Conservation (phyloP, 1,140 invertebrate species). For the Drosophila lini region DNA sequence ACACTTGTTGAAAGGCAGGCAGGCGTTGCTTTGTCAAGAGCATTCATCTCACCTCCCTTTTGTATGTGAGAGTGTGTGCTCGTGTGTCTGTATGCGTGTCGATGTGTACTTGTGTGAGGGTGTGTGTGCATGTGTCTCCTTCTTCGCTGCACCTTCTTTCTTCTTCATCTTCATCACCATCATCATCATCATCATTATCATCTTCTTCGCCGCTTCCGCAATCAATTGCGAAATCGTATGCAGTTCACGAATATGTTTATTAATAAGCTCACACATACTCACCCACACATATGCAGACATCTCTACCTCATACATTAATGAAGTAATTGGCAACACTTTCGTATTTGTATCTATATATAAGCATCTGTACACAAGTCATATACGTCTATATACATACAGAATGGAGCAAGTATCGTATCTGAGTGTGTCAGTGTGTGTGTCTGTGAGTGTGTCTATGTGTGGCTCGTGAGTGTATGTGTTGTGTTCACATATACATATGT, state of each 20-base stretch:
- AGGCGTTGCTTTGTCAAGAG: slow-evolving; percentile 59
- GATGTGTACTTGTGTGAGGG: slow-evolving; percentile 22
- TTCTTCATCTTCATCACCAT: neutral
- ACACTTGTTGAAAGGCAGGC: slow-evolving; percentile 50
- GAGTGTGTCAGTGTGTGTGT: slow-evolving; percentile 30
- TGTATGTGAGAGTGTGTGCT: slow-evolving; percentile 7
- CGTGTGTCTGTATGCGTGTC: slow-evolving; percentile 4
- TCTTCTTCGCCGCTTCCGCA: slow-evolving; percentile 17
- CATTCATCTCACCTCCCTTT: slow-evolving; percentile 33
- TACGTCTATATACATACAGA: slow-evolving; percentile 68
- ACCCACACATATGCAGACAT: slow-evolving; percentile 83
- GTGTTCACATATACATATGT: slow-evolving; percentile 40
- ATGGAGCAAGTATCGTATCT: slow-evolving; percentile 62
- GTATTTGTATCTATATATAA: slow-evolving; percentile 67
- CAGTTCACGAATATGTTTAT: slow-evolving; percentile 53
- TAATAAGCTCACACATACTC: slow-evolving; percentile 83
- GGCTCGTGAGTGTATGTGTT: slow-evolving; percentile 29
- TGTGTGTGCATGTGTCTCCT: slow-evolving; percentile 39
- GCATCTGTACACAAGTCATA: slow-evolving; percentile 68
- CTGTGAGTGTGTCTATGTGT: slow-evolving; percentile 8
- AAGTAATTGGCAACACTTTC: slow-evolving; percentile 82
- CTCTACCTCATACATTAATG: slow-evolving; percentile 82
- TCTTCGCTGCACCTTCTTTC: slow-evolving; percentile 58
- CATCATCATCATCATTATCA: neutral
- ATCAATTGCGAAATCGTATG: slow-evolving; percentile 44